A percentile compares a stretch with the other conserved stretches of the same genome.
phyloP scores from a whole-genome alignment of 1,140 invertebrate species.

The Drosophila kepulauana region DNA sequence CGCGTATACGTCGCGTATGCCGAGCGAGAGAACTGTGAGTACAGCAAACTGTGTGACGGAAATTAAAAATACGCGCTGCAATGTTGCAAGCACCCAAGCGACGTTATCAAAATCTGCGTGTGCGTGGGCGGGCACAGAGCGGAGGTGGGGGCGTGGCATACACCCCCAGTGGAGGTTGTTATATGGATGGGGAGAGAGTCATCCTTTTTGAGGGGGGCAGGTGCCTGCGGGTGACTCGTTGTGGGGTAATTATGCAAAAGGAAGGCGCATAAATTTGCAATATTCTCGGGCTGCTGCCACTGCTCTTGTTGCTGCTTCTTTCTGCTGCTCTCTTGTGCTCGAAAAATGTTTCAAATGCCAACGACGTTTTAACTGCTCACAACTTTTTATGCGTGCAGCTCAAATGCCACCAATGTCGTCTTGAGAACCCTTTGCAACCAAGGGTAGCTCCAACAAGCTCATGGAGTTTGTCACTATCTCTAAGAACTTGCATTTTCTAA shows the following conservation, averaged over 20 bases:
- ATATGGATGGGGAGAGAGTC: neutral
- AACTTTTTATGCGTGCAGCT: conserved; percentile 68
- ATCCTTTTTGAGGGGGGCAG: conserved; percentile 9
- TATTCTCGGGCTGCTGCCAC: conserved; percentile 70
- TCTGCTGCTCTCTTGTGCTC: conserved; percentile 47
- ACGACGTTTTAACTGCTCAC: conserved; percentile 79
- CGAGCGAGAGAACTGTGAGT: conserved; percentile 34
- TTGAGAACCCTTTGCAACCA: conserved; percentile 1
- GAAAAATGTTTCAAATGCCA: conserved; percentile 72
- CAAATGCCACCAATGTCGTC: conserved; percentile 47
- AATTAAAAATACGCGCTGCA: conserved; percentile 84
- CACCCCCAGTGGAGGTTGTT: neutral
- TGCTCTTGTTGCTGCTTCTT: conserved; percentile 47
- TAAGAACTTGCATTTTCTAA: neutral
- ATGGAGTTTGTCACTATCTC: neutral
- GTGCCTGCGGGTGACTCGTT: conserved; percentile 57
- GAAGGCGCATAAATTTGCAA: conserved; percentile 82
- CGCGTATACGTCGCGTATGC: conserved; percentile 47
- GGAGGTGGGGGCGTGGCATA: neutral
- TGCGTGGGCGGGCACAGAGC: conserved; percentile 49
- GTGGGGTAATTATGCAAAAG: conserved; percentile 83
- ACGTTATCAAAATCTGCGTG: conserved; percentile 81
- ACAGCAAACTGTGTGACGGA: conserved; percentile 69
- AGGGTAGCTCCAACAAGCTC: neutral
- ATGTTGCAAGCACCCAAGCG: conserved; percentile 78